phyloP scores from a whole-genome alignment of 2,113 vertebrate genomes.

The Okapia johnstoni region DNA sequence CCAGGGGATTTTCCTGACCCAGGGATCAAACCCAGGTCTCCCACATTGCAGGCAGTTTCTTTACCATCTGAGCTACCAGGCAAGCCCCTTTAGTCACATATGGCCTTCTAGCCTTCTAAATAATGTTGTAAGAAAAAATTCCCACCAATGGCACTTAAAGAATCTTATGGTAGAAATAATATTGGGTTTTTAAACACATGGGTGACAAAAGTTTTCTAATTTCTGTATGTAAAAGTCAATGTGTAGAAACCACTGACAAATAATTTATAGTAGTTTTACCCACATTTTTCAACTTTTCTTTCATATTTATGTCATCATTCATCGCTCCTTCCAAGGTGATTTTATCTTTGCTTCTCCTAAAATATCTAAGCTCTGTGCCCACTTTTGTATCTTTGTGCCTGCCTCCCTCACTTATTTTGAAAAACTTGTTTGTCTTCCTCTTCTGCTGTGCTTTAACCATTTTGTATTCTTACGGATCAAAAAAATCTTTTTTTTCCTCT shows the following conservation, averaged over 20 bases:
- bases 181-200: background rate
- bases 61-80: background rate
- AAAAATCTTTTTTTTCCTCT: background rate
- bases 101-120: background rate
- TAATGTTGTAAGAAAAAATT: background rate
- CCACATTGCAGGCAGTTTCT: background rate
- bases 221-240: background rate
- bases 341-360: constrained; percentile 1
- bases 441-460: background rate
- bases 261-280: background rate
- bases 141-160: background rate
- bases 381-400: background rate
- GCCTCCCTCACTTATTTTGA: background rate
- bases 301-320: background rate
- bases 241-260: background rate
- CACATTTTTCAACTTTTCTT: background rate
- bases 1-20: background rate
- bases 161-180: background rate
- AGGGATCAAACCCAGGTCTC: background rate
- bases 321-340: background rate
- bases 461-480: background rate
- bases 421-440: background rate
- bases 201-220: background rate
- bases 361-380: background rate
- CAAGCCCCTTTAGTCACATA: background rate